Evolutionary conservation across 2,888 invertebrate species (phyloP).

Genomic region (Volucella inanis): DNA sequence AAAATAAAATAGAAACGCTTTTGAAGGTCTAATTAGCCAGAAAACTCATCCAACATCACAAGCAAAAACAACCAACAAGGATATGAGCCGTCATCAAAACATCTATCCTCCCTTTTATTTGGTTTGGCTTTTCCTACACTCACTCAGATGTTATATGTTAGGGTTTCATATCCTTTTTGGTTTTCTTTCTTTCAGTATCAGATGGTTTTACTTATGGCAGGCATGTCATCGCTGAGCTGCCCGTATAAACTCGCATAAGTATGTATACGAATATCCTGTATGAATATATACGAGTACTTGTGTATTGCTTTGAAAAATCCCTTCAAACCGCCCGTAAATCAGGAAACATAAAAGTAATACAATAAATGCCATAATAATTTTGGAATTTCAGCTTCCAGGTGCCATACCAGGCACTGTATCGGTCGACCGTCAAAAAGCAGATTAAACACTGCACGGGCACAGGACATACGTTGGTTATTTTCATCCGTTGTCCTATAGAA

Average conservation of each 20-base stretch:
- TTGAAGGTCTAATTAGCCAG: slow-evolving; percentile 48
- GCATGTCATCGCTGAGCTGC: slow-evolving; percentile 11
- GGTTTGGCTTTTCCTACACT: not conserved
- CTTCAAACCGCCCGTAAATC: not conserved
- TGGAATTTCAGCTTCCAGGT: too few relatives aligned
- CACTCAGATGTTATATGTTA: not conserved
- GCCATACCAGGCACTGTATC: too few relatives aligned
- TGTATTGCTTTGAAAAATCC: too few relatives aligned
- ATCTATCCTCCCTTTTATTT: not conserved
- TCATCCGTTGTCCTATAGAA: too few relatives aligned
- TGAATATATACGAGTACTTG: too few relatives aligned
- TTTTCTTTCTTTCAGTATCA: not conserved
- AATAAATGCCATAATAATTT: slow-evolving; percentile 49
- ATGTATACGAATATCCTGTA: too few relatives aligned
- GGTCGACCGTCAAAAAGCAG: slow-evolving; percentile 30
- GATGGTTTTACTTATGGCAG: slow-evolving; percentile 29
- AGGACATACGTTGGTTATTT: not conserved
- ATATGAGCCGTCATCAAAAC: slow-evolving; percentile 29
- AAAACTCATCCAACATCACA: slow-evolving; percentile 49
- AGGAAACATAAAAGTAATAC: slow-evolving; percentile 42
- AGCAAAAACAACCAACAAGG: slow-evolving; percentile 33
- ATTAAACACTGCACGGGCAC: slow-evolving; percentile 29
- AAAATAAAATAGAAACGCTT: slow-evolving; percentile 3
- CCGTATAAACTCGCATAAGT: not conserved
- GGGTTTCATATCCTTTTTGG: slow-evolving; percentile 3